phyloP scores from a whole-genome alignment of 2,888 invertebrate species.

The Ctena decussata region DNA sequence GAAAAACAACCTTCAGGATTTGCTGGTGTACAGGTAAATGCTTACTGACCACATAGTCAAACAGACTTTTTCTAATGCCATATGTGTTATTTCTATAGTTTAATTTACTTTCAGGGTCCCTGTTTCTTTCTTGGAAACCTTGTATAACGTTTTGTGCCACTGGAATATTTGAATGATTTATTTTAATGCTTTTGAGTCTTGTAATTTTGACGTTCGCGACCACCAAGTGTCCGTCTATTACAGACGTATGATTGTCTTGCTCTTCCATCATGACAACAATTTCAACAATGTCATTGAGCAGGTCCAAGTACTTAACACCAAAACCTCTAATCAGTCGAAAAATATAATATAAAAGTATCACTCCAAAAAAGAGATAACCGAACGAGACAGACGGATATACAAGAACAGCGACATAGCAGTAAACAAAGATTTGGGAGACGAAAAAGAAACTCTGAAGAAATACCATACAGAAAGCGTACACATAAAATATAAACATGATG shows the following conservation, averaged over 20 bases:
- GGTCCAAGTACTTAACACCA: conserved; percentile 33
- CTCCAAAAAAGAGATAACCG: conserved; percentile 48
- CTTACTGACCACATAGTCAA: conserved; percentile 23
- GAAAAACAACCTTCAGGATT: conserved; percentile 23
- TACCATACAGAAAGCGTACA: conserved; percentile 18
- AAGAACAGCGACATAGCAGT: conserved; percentile 37
- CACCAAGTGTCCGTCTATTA: conserved; percentile 17
- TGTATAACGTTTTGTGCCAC: background rate
- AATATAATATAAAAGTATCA: conserved; percentile 38
- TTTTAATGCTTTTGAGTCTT: background rate
- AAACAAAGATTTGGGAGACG: conserved; percentile 32
- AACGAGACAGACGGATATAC: conserved; percentile 42
- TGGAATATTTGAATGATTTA: background rate
- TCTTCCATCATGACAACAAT: conserved; percentile 4
- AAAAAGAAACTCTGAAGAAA: conserved; percentile 41
- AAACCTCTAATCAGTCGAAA: conserved; percentile 16
- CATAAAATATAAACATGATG: background rate
- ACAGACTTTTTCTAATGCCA: conserved; percentile 35
- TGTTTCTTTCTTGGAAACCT: background rate
- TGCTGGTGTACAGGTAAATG: conserved; percentile 37
- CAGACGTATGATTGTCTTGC: background rate
- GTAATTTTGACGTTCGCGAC: background rate
- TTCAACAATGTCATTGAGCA: conserved; percentile 41
- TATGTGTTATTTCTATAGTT: conserved; percentile 19
- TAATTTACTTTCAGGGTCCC: background rate